Evolutionary conservation across 2,113 vertebrate species (phyloP), one percentile per base, ranked within the genome.

Genomic region (Nibea coibor): DNA sequence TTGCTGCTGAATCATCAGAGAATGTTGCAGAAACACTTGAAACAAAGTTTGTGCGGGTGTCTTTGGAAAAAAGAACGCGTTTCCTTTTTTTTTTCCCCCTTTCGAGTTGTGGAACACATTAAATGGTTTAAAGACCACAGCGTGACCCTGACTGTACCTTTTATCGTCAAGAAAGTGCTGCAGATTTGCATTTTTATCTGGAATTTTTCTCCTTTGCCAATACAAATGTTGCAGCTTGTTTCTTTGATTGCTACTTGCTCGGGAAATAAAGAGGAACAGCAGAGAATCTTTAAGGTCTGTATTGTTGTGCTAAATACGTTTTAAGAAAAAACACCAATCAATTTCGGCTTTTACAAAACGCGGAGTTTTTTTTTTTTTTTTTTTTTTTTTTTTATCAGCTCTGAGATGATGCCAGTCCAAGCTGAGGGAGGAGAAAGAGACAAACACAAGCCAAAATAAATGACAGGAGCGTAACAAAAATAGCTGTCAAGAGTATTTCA

Each of bases 401-500:
- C 86, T 85, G 56, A 87, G 77, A 85, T 81, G 77, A 80, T 69
- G 54, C 75, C 50, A 71, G 59, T 81, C 73, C 4, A 54, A 83
- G 86, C 82, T 71, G 66, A 85, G 56, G 62, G 63, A 66, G 72
- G 84, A 47, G 56, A 53, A 76, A 54, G 62, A 88, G 70, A 86
- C 75, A 43, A 90, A 87, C 81, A 90, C 70, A 78, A 86, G 75
- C 72, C 45, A 43, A 75, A 81, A 75, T 10, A 61, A 75, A 81
- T 16, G 24, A 77, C 63, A 77, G n/a, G 47, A 71, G 80, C 8
- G 7, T 69, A 85, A 87, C 51, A 89, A 89, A 89, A 84, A 87
- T 84, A 91, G 81, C 63, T 59, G 78, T 87, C 70, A 51, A 51
- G 63, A 77, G 69, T 72, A 85, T 85, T 89, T 90, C 87, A 91